Conservation (phyloP, 1,140 invertebrate species). For the Drosophila eugracilis region DNA sequence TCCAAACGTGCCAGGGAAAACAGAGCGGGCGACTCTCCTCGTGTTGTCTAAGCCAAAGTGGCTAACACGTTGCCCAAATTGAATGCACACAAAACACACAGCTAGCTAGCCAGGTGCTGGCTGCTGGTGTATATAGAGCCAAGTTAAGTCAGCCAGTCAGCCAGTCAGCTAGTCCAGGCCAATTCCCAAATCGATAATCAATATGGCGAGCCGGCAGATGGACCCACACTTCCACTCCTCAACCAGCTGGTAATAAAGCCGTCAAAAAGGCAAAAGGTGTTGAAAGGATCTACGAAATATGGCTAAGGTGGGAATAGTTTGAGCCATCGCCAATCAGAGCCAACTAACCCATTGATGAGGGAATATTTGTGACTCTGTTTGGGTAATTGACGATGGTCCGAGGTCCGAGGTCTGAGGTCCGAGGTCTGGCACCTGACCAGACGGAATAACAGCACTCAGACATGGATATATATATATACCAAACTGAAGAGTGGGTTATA, state of each 20-base stretch:
- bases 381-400: slow-evolving; percentile 35
- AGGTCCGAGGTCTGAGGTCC: no score
- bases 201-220: slow-evolving; percentile 73
- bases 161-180: slow-evolving; percentile 34
- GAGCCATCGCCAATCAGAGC: slow-evolving; percentile 60
- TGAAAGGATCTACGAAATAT: slow-evolving; percentile 73
- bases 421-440: slow-evolving; percentile 55
- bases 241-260: slow-evolving; percentile 63
- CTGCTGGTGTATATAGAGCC: neutral
- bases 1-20: slow-evolving; percentile 70
- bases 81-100: slow-evolving; percentile 56
- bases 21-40: slow-evolving; percentile 14
- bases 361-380: slow-evolving; percentile 46
- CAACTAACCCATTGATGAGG: slow-evolving; percentile 60
- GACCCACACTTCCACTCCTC: slow-evolving; percentile 17
- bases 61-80: slow-evolving; percentile 79
- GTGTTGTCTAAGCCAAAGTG: slow-evolving; percentile 76
- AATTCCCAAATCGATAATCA: slow-evolving; percentile 84
- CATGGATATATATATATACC: neutral
- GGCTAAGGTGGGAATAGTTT: slow-evolving; percentile 28
- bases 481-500: slow-evolving; percentile 7
- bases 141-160: slow-evolving; percentile 19
- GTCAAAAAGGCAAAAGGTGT: slow-evolving; percentile 74
- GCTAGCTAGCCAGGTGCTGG: slow-evolving; percentile 12
- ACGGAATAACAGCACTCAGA: slow-evolving; percentile 44